Percentiles rank a stretch among this genome's conserved stretches.
phyloP scores from a whole-genome alignment of 2,113 vertebrate species.

The Argyrosomus japonicus region DNA sequence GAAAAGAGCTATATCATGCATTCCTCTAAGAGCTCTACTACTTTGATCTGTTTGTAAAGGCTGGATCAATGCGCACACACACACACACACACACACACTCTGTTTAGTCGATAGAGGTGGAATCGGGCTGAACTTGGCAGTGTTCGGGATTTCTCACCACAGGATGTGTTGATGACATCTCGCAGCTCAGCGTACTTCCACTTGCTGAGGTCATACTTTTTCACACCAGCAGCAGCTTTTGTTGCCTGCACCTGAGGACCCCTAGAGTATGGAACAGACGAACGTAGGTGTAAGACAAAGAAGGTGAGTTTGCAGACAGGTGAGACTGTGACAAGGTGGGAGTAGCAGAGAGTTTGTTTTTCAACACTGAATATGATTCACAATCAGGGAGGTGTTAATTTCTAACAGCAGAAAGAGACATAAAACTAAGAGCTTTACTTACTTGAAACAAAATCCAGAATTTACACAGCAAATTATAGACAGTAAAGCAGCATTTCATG shows the following conservation, averaged over 20 bases:
- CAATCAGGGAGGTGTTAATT: neutral
- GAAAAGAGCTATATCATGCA: neutral
- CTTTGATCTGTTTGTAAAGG: slow-evolving; percentile 1
- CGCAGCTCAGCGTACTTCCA: slow-evolving; percentile 99
- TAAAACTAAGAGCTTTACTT: neutral
- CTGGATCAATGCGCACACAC: neutral
- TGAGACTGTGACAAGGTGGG: neutral
- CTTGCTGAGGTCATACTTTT: slow-evolving; percentile 97
- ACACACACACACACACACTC: neutral
- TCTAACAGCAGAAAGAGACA: neutral
- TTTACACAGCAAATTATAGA: neutral
- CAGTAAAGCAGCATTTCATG: neutral
- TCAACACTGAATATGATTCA: slow-evolving; percentile 24
- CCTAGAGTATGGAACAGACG: slow-evolving; percentile 76
- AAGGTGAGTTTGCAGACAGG: slow-evolving; percentile 22
- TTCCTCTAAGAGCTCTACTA: neutral
- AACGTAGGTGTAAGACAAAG: neutral
- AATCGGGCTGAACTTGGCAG: slow-evolving; percentile 5
- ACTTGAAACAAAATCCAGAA: neutral
- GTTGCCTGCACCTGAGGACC: slow-evolving; percentile 94
- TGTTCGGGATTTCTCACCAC: slow-evolving; percentile 86
- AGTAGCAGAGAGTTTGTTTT: neutral
- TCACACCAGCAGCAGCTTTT: slow-evolving; percentile 92
- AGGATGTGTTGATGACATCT: slow-evolving; percentile 99
- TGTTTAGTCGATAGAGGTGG: neutral